Evolutionary conservation across 2,888 invertebrate species (phyloP), one percentile per base, ranked within the genome.

Genomic region (Heterodera filipjevi): DNA sequence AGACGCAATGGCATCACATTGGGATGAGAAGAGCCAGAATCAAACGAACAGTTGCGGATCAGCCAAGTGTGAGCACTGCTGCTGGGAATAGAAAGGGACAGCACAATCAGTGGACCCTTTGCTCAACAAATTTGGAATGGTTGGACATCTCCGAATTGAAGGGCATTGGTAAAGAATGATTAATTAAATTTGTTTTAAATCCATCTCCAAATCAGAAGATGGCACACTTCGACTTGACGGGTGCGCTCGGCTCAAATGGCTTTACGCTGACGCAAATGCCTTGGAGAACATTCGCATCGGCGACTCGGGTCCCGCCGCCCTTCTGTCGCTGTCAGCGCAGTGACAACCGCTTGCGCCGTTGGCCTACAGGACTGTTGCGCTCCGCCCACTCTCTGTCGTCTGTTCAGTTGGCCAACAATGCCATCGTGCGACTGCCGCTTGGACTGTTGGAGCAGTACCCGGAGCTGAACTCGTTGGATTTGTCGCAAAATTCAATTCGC

Each of bases 81-180:
- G 30, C 22, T 30, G n/a, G 22, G 1, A n/a, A 80, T 35, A 30
- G 33, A 22, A 19, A 6, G 10, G 6, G n/a, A 32, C 68, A 33
- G 19, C 79, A 80, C 59, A 80, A 81, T 77, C 77, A 79, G 6
- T 86, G 86, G 86, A 77, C 79, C 6, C 75, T 80, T 33, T 87
- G 87, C 75, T 83, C 83, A 6, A 78, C 82, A 64, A 70, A 79
- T 46, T 75, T 87, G 33, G 85, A 85, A 64, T 84, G 84, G 77
- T 74, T 87, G 44, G 87, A 87, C 75, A 83, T 87, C 10, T 84
- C 84, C 14, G 82, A 80, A 53, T 82, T 85, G 49, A 81, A 12
- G 8, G 2, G 81, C 27, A 59, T 81, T 30, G 82, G 59, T 75
- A 22, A 19, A 10, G 22, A 64, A 30, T n/a, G n/a, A 66, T 12